Conservation (phyloP, 1,140 invertebrate genomes). For the Drosophila kohkoa region DNA sequence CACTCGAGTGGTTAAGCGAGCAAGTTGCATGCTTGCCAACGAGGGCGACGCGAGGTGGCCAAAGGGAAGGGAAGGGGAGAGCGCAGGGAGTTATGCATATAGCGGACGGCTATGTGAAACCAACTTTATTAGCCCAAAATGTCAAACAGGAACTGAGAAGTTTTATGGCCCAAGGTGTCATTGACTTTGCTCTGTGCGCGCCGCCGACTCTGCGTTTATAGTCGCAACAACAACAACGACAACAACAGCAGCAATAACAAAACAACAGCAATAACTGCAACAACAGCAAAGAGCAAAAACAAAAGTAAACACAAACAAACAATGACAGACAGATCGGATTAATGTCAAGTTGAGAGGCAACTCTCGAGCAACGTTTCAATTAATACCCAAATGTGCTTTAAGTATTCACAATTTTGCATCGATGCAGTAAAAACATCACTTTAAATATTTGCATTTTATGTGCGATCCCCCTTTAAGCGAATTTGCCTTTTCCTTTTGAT, state of each 20-base stretch:
- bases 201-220: slow-evolving; percentile 3
- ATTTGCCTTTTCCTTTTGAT: not conserved
- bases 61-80: not conserved
- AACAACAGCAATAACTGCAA: slow-evolving; percentile 13
- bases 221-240: slow-evolving; percentile 18
- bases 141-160: slow-evolving; percentile 41
- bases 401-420: slow-evolving; percentile 22
- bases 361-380: slow-evolving; percentile 35
- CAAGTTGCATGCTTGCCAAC: not conserved
- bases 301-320: slow-evolving; percentile 4
- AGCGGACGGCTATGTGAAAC: slow-evolving; percentile 8
- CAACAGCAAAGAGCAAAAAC: slow-evolving; percentile 15
- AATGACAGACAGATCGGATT: slow-evolving; percentile 27
- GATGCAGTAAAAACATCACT: slow-evolving; percentile 8
- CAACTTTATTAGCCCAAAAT: slow-evolving; percentile 47
- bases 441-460: slow-evolving; percentile 29
- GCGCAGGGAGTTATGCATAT: not conserved
- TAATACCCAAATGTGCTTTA: slow-evolving; percentile 31
- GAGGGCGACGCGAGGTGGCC: not conserved
- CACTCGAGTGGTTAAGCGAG: slow-evolving; percentile 32
- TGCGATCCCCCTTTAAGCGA: not conserved
- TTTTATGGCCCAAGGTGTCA: slow-evolving; percentile 47
- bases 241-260: slow-evolving; percentile 1
- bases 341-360: slow-evolving; percentile 39
- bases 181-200: slow-evolving; percentile 21